Base-by-base conservation (phyloP, 2,888 invertebrate genomes). In the Chromoteleia sp. region DNA sequence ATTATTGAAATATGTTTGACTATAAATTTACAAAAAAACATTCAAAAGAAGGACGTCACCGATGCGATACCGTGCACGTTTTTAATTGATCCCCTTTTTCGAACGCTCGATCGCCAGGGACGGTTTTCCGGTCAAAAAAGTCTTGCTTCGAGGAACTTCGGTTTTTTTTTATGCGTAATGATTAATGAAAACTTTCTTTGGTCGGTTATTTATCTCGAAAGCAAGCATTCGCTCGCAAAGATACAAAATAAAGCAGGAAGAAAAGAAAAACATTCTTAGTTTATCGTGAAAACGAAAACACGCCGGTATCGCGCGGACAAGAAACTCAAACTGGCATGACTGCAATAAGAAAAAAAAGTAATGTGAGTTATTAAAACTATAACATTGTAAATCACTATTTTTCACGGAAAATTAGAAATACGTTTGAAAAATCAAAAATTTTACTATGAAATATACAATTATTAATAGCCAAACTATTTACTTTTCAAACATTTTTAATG, bases 101-200 rank as follows among this genome's bases (percentile, higher is more conserved):
- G 4, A 33, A 10, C 21, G 45, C n/a, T 61, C 12, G 29, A 50
- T 52, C 21, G 17, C 29, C 65, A 52, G 65, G 65, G 65, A 67
- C 65, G 65, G 65, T 48, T 67, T 67, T 67, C 21, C 52, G 15
- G 50, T 41, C n/a, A n/a, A n/a, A n/a, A 45, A 67, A 67, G 65
- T 67, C 65, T 67, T 67, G 25, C 39, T 36, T 67, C 39, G 25
- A 67, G 65, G 65, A 67, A 67, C 65, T 52, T 67, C 25, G 8
- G 65, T 63, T 63, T 61, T 48, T n/a, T n/a, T n/a, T n/a, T n/a
- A n/a, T 61, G 33, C 19, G 58, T 41, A 15, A 7, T n/a, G 25
- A 12, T 12, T 5, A 43, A 14, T 25, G 43, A 61, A 43, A 61
- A 50, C 8, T 36, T 61, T 65, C 14, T 36, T 65, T 65, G 50